These are phyloP conservation scores for Athene cunicularia DNA, from an alignment of 2,113 vertebrate genomes.

Conservation along the genomic window DNA sequence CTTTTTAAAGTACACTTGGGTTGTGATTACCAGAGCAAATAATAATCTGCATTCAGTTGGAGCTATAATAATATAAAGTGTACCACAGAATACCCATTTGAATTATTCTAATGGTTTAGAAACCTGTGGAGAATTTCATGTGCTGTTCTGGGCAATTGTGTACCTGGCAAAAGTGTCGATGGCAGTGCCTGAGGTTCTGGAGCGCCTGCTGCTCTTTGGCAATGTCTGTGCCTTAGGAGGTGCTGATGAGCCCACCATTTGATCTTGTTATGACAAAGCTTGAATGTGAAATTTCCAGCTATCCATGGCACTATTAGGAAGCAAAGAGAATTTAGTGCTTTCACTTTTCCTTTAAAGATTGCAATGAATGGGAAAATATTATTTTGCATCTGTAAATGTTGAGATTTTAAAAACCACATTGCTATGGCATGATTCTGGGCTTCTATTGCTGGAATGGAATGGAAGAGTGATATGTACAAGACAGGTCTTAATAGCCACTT, in stretches of 20 bases:
- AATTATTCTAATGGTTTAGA: background rate
- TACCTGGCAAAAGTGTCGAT: background rate
- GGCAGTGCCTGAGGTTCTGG: background rate
- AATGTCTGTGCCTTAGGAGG: background rate
- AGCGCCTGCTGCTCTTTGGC: background rate
- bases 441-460: background rate
- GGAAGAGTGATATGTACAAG: background rate
- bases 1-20: background rate
- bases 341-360: background rate
- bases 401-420: background rate
- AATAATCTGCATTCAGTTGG: background rate
- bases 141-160: background rate
- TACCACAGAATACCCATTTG: background rate
- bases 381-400: background rate
- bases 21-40: background rate
- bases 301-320: background rate
- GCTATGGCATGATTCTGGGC: background rate
- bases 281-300: background rate
- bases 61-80: background rate
- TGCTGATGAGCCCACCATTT: background rate
- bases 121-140: background rate
- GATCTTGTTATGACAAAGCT: background rate
- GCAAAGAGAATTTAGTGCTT: background rate
- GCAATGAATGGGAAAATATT: background rate
- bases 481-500: background rate